Base-by-base conservation (phyloP, 1,140 invertebrate genomes). In the Trachymyrmex cornetzi region DNA sequence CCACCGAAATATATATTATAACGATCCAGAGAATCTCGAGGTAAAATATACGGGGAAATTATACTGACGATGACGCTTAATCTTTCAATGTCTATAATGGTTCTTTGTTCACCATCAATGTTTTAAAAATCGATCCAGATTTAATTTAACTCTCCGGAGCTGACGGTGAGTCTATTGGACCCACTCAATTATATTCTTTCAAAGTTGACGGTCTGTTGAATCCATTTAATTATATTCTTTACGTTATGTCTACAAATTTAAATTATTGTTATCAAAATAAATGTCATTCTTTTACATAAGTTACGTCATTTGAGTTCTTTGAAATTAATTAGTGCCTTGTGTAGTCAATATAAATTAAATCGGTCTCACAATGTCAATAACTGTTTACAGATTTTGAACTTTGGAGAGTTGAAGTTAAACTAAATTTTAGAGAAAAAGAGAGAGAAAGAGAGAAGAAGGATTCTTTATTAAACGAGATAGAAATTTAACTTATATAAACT, bases 1-100 rank as follows among this genome's bases (percentile, higher is more conserved):
- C 19, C 34, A 30, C 2, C 38, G 38, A 72, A 72, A 82, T 82
- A 82, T 19, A 24, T 57, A 57, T 44, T n/a, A 53, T 59, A 72
- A 72, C 16, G 53, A 44, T 64, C 19, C 22, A 30, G 24, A 53
- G 48, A 71, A 27, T 38, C 11, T 27, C 34, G 14, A 19, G 14
- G 11, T 61, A 27, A 16, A 24, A 3, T 30, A 69, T 38, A 50
- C 3, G 16, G 3, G 3, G 27, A 44, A 27, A 19, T 38, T 38
- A 57, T 4, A 44, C 24, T 16, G 12, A 81, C 16, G 6, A 71
- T n/a, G 14, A 44, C 30, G 16, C 53, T 72, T 48, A 59, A 48
- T 27, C 12, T 12, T 22, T 16, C 12, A 63, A 79, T 24, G 27
- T 30, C 16, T 34, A 64, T 11, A 63, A 19, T n/a, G n/a, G 14